Evolutionary conservation across 1,140 invertebrate species (phyloP), one percentile per base, ranked within the genome.

Genomic region (Akabosia matsudoensis): DNA sequence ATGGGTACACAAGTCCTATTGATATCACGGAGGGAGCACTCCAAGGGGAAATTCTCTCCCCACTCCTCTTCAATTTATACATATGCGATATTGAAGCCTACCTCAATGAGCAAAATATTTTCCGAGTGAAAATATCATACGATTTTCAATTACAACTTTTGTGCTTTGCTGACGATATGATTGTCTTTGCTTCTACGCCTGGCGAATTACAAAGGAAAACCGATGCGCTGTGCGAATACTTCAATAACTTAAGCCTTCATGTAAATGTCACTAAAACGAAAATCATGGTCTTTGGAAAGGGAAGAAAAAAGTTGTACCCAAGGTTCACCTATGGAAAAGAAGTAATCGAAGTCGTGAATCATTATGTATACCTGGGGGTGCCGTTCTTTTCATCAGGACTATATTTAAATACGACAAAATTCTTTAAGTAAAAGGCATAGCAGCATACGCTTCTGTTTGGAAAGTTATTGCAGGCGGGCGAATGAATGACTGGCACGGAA

Each of bases 1-100:
- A 51, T 67, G 37, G n/a, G 22, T 14, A 3, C n/a, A 71, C 28
- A 61, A 73, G 13, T 24, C 16, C 13, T 30, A 73, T 45, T 37
- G 70, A 31, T 33, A 79, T 82, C 0, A 80, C 80, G 0, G 76
- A 79, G 24, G 82, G 81, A 0, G 75, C 81, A 1, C 54, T 80
- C 0, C 80, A 83, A 34, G 81, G 81, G 1, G 81, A 82, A 28
- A 74, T 51, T n/a, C 56, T 82, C 1, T 78, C 74, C 30, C 80
- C 82, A n/a, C 51, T 82, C 7, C n/a, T 82, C 13, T 83, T 82
- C 51, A 79, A 76, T 7, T 73, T 83, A 1, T 83, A 76, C 74
- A 30, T 83, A 14, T 56, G 30, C 14, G 79, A 83, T 26, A 75
- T 82, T n/a, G 78, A 76, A 30, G 14, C 54, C 24, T n/a, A 28